These are phyloP conservation scores for Triplophysa bombifrons DNA, from an alignment of 2,797 vertebrate genomes.

Conservation along the genomic window DNA sequence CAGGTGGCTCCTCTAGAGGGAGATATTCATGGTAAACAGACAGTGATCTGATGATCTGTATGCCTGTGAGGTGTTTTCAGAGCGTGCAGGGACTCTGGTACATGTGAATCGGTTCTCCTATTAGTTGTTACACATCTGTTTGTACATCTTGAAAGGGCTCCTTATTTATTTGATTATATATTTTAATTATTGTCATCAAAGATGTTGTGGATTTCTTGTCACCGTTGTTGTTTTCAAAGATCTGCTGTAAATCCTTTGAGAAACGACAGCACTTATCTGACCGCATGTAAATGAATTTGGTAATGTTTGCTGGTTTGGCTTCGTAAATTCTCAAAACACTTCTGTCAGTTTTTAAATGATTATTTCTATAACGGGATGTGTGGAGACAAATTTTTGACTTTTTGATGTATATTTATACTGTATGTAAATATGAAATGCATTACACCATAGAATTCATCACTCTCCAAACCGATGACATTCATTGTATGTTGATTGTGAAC, in stretches of 20 bases:
- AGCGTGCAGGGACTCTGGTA: constrained; percentile 5
- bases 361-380: neutral
- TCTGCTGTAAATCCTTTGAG: constrained; percentile 21
- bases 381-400: neutral
- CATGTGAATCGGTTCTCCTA: constrained; percentile 20
- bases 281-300: constrained; percentile 9
- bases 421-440: neutral
- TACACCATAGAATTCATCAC: constrained; percentile 17
- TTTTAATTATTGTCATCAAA: constrained; percentile 38
- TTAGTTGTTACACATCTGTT: constrained; percentile 16
- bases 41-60: constrained; percentile 20
- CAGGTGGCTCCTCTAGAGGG: constrained; percentile 29
- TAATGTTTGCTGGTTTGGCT: neutral
- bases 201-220: constrained; percentile 7
- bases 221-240: constrained; percentile 31
- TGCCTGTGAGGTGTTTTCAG: constrained; percentile 20
- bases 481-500: constrained; percentile 28
- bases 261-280: constrained; percentile 17
- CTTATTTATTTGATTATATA: constrained; percentile 24
- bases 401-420: neutral
- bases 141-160: constrained; percentile 30
- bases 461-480: constrained; percentile 37
- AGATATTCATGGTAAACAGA: constrained; percentile 18
- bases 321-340: neutral
- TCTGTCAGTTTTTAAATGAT: neutral